These are phyloP conservation scores for Tribolium madens DNA, from an alignment of 1,140 invertebrate genomes.

Conservation along the genomic window DNA sequence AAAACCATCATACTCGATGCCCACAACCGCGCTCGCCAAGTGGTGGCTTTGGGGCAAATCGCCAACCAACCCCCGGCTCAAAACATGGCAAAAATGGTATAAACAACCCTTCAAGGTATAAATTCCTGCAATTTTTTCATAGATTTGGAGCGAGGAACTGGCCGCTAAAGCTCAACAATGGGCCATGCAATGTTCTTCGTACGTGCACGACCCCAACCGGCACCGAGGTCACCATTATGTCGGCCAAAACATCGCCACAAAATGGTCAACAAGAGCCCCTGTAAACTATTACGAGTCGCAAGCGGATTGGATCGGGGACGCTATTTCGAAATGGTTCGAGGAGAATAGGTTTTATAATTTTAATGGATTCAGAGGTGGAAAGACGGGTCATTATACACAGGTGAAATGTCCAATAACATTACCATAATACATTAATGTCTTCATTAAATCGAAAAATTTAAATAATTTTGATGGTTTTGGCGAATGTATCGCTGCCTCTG, in stretches of 20 bases:
- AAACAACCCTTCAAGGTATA: slow-evolving; percentile 43
- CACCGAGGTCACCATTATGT: slow-evolving; percentile 78
- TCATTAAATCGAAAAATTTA: not conserved
- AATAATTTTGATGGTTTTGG: not conserved
- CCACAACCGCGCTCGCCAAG: slow-evolving; percentile 83
- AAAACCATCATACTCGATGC: slow-evolving; percentile 80
- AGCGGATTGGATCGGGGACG: slow-evolving; percentile 77
- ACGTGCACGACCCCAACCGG: slow-evolving; percentile 77
- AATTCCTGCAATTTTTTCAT: not conserved
- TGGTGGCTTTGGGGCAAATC: slow-evolving; percentile 83
- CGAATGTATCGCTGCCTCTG: not conserved
- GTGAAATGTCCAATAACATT: slow-evolving; percentile 64
- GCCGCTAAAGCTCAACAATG: slow-evolving; percentile 84
- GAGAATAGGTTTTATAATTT: slow-evolving; percentile 81
- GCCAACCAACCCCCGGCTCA: slow-evolving; percentile 80
- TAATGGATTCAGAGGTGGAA: slow-evolving; percentile 71
- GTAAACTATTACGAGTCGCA: slow-evolving; percentile 69
- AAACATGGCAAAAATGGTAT: slow-evolving; percentile 87
- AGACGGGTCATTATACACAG: slow-evolving; percentile 87
- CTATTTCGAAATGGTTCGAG: slow-evolving; percentile 84
- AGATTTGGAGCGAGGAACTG: slow-evolving; percentile 90
- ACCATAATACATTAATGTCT: not conserved
- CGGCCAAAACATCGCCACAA: slow-evolving; percentile 85
- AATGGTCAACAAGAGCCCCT: slow-evolving; percentile 80
- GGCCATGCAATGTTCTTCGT: slow-evolving; percentile 80